These are phyloP conservation scores for Metalampra italica DNA, from an alignment of 2,888 invertebrate species.

Conservation along the genomic window DNA sequence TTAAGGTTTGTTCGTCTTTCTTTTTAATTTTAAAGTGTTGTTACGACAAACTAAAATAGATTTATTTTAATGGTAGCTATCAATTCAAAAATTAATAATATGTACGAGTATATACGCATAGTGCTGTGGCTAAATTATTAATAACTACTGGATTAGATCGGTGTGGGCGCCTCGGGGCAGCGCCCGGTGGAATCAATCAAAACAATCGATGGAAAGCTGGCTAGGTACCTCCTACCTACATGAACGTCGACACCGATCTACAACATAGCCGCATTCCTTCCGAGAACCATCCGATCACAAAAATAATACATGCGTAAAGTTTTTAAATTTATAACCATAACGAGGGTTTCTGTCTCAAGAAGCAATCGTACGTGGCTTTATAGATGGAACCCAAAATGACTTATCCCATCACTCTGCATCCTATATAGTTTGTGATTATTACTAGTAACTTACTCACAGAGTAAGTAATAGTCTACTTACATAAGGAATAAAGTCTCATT, in stretches of 20 bases:
- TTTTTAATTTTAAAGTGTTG: too few species aligned
- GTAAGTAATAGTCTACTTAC: too few species aligned
- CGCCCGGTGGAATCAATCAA: conserved; percentile 34
- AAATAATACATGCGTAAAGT: conserved; percentile 34
- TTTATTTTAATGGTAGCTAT: too few species aligned
- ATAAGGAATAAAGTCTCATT: too few species aligned
- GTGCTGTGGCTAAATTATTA: conserved; percentile 25
- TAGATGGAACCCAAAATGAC: too few species aligned
- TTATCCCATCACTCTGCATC: too few species aligned
- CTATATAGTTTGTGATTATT: too few species aligned
- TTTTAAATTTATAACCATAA: not conserved
- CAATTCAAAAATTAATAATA: not conserved
- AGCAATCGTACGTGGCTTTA: too few species aligned
- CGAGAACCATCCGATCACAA: conserved; percentile 30
- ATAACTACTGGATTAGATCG: conserved; percentile 33
- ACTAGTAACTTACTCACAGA: too few species aligned
- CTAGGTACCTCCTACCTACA: conserved; percentile 27
- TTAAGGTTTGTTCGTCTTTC: too few species aligned
- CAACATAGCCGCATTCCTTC: conserved; percentile 54
- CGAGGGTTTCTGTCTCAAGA: too few species aligned
- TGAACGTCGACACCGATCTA: conserved; percentile 14
- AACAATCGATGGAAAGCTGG: conserved; percentile 54
- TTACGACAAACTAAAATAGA: too few species aligned
- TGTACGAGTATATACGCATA: conserved; percentile 4
- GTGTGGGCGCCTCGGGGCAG: conserved; percentile 33